Base-by-base conservation (phyloP, 2,888 invertebrate species). In the Xylophagus ater region DNA sequence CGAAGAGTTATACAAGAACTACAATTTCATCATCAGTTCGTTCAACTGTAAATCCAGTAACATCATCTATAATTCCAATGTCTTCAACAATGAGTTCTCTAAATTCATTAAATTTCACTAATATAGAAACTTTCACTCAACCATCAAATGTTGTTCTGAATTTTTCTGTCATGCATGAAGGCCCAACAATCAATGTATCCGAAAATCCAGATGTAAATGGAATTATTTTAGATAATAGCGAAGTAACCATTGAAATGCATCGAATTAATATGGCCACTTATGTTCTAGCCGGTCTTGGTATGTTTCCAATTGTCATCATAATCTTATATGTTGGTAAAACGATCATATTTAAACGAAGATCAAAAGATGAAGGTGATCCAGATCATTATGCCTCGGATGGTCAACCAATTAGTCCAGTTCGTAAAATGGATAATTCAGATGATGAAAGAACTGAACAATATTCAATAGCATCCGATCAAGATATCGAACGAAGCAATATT, bases 401-500 rank as follows among this genome's bases (percentile, higher is more conserved):
- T 36, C 61, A 62, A 42, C 64, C 64, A 4, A 66, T 66, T 3
- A 65, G 61, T 44, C 65, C 65, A 0, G 63, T 66, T 1, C 60
- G 63, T 41, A 60, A 62, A 43, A 49, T 59, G 9, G 60, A 63
- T 21, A 43, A 45, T 6, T 40, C 35, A 12, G 49, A 50, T 18
- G 43, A 47, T 12, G 40, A 40, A 10, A 38, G 53, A 12, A 58
- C 56, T 26, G 59, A 61, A 18, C 58, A 60, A 15, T 56, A 57
- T 10, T 64, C 63, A 1, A 51, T 63, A 32, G 51, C 56, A 25
- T 60, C 58, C 25, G 52, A 53, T 38, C 59, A 59, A 74, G 85
- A 86, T 57, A 85, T 86, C 55, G 81, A 85, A 1, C 70, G 86
- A 47, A 77, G 76, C 46, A 81, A 84, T 52, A 68, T 87, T 32